These are phyloP conservation scores for Chunga burmeisteri DNA, from an alignment of 2,113 vertebrate genomes.

Conservation along the genomic window DNA sequence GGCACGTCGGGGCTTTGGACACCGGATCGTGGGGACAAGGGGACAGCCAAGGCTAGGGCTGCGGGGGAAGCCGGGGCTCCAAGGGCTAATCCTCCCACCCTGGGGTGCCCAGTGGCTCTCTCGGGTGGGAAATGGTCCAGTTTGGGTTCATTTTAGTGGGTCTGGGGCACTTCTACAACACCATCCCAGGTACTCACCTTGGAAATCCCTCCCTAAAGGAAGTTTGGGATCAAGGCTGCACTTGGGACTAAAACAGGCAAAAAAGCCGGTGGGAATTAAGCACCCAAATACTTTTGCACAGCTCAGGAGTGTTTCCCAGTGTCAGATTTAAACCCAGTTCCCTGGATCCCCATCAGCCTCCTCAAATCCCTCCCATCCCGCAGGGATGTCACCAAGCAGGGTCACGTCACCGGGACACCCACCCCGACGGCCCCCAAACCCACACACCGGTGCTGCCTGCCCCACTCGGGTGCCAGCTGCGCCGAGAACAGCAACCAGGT, in stretches of 20 bases:
- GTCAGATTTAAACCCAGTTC: background rate
- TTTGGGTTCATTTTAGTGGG: background rate
- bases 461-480: background rate
- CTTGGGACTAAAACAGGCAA: background rate
- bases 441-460: background rate
- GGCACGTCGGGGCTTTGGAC: background rate
- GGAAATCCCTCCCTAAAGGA: background rate
- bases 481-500: background rate
- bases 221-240: background rate
- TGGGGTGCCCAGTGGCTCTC: rapidly evolving
- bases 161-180: background rate
- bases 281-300: background rate
- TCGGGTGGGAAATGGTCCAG: rapidly evolving
- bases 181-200: background rate
- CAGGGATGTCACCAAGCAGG: background rate
- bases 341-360: background rate
- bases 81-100: background rate
- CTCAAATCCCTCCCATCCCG: rapidly evolving
- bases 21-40: rapidly evolving
- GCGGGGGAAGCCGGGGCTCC: rapidly evolving
- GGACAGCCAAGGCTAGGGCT: too few species aligned
- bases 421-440: background rate
- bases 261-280: background rate
- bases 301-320: background rate
- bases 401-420: rapidly evolving